Evolutionary conservation across 2,888 invertebrate species (phyloP), one percentile per base, ranked within the genome.

Genomic region (Agonopterix alstromeriana): DNA sequence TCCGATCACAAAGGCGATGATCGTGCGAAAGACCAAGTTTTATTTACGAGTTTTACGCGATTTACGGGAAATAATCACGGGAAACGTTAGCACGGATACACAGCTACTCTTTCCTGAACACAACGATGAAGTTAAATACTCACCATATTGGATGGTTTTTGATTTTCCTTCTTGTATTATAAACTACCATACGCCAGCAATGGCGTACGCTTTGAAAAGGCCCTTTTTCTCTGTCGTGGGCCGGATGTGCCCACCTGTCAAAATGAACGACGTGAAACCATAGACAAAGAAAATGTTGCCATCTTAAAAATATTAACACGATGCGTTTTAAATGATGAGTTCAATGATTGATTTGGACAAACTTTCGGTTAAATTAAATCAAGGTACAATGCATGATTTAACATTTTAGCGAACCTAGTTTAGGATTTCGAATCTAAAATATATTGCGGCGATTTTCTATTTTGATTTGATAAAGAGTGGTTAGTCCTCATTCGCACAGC

Each of bases 151-250:
- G 94, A 94, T 94, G 95, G 92, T 93, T 91, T 90, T 83, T 83
- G 95, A 95, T 95, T 93, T 91, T 90, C 82, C 87, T 89, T 86
- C 88, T 90, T 91, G 90, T 90, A 90, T 88, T 89, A 88, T 73
- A 90, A 91, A 92, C 91, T 90, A 92, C 92, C 92, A 93, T 94
- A 93, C 94, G 94, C 94, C 94, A 93, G 91, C 92, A 91, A 94
- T 94, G 95, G 95, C 95, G 95, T 93, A 93, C 94, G 92, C 92
- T 92, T 92, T 91, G 91, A 92, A 95, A 95, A 95, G 94, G 90
- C 88, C 83, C 73, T 63, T 66, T 67, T 60, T 53, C 53, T 57
- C 59, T 60, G 55, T 57, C 66, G 67, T 66, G 59, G 67, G 69
- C 79, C 84, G 86, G 85, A 87, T 82, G 70, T 80, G 56, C 60